Evolutionary conservation across 2,113 vertebrate genomes (phyloP).

Genomic region (Thamnophis sirtalis): DNA sequence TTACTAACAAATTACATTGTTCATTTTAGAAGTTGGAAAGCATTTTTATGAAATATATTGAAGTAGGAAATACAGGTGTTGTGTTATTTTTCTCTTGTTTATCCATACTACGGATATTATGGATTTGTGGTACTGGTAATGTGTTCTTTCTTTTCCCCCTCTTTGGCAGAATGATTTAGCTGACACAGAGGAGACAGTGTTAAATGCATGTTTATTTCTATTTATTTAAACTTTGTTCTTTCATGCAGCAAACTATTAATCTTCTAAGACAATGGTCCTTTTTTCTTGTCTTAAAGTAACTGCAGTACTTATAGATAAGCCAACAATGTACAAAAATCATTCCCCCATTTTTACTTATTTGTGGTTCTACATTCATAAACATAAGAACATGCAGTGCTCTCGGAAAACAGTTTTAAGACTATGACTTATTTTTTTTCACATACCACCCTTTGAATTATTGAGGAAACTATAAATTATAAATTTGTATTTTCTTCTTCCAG

Average conservation of each 20-base stretch:
- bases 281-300: neutral
- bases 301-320: slow-evolving; percentile 9
- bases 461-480: neutral
- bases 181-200: neutral
- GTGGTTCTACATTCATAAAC: neutral
- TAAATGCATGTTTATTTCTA: slow-evolving; percentile 15
- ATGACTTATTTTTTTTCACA: neutral
- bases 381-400: neutral
- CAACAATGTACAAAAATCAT: neutral
- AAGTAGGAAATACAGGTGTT: slow-evolving; percentile 6
- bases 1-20: neutral
- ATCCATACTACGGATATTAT: neutral
- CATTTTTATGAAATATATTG: neutral
- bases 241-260: slow-evolving; percentile 19
- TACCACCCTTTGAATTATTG: neutral
- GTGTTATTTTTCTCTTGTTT: neutral
- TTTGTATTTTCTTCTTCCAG: neutral
- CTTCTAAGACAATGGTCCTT: neutral
- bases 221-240: slow-evolving; percentile 16
- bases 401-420: neutral
- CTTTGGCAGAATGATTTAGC: slow-evolving; percentile 15
- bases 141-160: neutral
- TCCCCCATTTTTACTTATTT: neutral
- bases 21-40: slow-evolving; percentile 7
- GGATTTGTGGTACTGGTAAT: neutral